Evolutionary conservation across 2,113 vertebrate species (phyloP).

Genomic region (Alligator sinensis): DNA sequence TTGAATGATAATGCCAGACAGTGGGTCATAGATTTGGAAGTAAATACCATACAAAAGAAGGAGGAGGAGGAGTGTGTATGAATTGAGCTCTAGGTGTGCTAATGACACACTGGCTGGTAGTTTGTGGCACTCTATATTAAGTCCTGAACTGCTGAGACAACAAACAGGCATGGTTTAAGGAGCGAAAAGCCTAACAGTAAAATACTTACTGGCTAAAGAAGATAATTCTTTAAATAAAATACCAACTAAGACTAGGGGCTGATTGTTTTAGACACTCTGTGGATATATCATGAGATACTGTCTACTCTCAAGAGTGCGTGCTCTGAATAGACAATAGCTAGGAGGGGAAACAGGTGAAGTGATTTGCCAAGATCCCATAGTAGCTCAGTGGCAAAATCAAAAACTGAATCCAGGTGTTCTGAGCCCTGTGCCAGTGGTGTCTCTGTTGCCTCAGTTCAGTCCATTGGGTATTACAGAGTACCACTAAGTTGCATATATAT

Average conservation of each 20-base stretch:
- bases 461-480: not conserved
- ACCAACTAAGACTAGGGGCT: not conserved
- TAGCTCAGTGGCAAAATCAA: not conserved
- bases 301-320: not conserved
- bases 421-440: not conserved
- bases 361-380: not conserved
- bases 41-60: too few species aligned
- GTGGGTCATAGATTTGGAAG: too few species aligned
- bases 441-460: not conserved
- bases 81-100: not conserved
- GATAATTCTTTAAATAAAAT: not conserved
- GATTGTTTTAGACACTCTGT: not conserved
- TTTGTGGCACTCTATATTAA: fast-evolving
- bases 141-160: not conserved
- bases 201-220: not conserved
- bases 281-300: not conserved
- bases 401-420: not conserved
- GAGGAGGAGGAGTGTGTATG: too few species aligned
- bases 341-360: not conserved
- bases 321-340: not conserved
- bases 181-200: not conserved
- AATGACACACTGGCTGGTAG: not conserved
- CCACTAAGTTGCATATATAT: not conserved
- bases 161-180: not conserved
- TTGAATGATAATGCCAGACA: too few species aligned